These are phyloP conservation scores for Montifringilla adamsi DNA, from an alignment of 2,113 vertebrate genomes.

Conservation along the genomic window DNA sequence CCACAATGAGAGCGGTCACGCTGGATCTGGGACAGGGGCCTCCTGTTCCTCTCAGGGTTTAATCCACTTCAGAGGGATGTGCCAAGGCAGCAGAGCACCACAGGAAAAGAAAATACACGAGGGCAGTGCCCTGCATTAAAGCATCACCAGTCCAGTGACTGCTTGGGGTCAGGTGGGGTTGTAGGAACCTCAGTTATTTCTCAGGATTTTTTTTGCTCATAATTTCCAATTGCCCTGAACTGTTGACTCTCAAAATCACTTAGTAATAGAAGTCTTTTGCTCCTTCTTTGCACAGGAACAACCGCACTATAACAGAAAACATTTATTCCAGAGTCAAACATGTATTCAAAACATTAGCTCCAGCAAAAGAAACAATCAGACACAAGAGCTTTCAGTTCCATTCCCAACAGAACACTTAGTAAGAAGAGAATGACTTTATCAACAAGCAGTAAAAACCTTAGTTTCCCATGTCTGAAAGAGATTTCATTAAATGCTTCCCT, in stretches of 20 bases:
- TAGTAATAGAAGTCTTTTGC: neutral
- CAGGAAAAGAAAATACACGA: neutral
- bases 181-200: neutral
- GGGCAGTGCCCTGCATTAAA: neutral
- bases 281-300: neutral
- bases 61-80: neutral
- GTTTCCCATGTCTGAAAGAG: constrained; percentile 53
- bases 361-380: constrained; percentile 57
- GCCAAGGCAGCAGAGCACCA: neutral
- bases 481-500: constrained; percentile 64
- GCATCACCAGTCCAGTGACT: neutral
- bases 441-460: constrained; percentile 55
- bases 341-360: constrained; percentile 52
- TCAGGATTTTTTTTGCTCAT: neutral
- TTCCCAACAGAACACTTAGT: constrained; percentile 45
- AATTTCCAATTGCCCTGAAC: constrained; percentile 5
- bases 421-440: constrained; percentile 57
- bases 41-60: rapidly evolving
- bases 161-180: neutral
- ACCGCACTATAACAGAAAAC: constrained; percentile 1
- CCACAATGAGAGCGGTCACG: neutral
- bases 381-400: constrained; percentile 35
- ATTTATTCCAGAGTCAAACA: constrained; percentile 41
- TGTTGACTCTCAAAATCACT: neutral
- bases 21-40: neutral